Evolutionary conservation across 2,113 vertebrate species (phyloP), one percentile per base, ranked within the genome.

Genomic region (Dicentrarchus labrax): DNA sequence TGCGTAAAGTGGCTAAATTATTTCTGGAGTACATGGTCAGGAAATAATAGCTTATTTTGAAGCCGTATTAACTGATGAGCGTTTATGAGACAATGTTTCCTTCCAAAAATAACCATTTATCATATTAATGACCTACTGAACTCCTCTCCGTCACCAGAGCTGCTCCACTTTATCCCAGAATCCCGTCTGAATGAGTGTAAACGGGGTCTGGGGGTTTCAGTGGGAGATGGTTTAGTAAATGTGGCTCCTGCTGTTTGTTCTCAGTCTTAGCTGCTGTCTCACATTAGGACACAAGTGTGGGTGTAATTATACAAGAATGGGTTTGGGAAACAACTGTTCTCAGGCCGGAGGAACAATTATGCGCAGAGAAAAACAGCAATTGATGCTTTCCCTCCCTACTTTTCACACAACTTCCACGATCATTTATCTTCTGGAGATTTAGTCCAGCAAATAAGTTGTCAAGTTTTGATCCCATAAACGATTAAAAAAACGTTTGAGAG

Each of bases 231-330:
- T 39, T 4, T 9, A 39, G 24, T 8, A 3, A 64, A 68, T n/a
- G 56, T 51, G 78, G 13, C 82, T 73, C 84, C 78, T n/a, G 78
- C 72, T 86, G 89, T 85, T 86, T 76, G 80, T 6, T 65, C 86
- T 84, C 61, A 61, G 53, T 22, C 69, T 81, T 59, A 24, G 69
- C 71, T 50, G 72, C 68, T 47, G 78, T 19, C 75, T 47, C 86
- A 17, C 83, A 81, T 72, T 24, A 54, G 76, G 76, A 72, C 76
- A 6, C 21, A 67, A 43, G 45, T 71, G 82, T 68, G 77, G 45
- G n/a, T 89, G 83, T 86, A 89, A 89, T 92, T 90, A 89, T 21
- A 80, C 43, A 64, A 59, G 22, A 84, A 80, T 71, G 82, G 61
- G 11, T 76, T 66, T 80, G 78, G 84, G 84, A 80, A 82, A 60